phyloP scores from a whole-genome alignment of 2,888 invertebrate genomes.

The Steromphala cineraria region DNA sequence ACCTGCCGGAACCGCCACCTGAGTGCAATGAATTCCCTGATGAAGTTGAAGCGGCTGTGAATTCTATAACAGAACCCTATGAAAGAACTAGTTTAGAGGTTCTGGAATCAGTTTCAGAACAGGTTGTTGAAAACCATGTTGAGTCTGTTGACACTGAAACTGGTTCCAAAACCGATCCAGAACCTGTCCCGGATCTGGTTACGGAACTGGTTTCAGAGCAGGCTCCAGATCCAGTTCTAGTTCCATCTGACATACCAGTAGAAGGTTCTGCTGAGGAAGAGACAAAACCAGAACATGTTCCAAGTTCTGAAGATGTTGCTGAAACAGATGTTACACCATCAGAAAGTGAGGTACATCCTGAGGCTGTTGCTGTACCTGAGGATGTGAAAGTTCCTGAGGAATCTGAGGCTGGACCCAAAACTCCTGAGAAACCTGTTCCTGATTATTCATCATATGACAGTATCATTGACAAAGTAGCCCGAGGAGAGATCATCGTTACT shows the following conservation, averaged over 20 bases:
- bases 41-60: background rate
- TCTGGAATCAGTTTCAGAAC: background rate
- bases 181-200: background rate
- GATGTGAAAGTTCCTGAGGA: background rate
- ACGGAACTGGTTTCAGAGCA: too few relatives aligned
- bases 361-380: background rate
- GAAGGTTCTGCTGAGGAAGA: too few relatives aligned
- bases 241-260: too few relatives aligned
- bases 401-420: background rate
- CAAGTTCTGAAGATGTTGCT: too few relatives aligned
- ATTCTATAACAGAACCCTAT: background rate
- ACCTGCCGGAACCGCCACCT: background rate
- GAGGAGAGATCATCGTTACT: background rate
- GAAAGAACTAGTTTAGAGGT: background rate
- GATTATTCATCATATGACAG: background rate
- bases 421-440: background rate
- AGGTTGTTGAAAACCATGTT: background rate
- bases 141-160: background rate
- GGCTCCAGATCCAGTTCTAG: background rate
- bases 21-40: background rate
- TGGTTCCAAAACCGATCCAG: background rate
- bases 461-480: slow-evolving; percentile 13
- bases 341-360: background rate
- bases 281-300: too few relatives aligned
- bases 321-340: too few relatives aligned